phyloP scores from a whole-genome alignment of 2,888 invertebrate species.

The Coleophora flavipennella region DNA sequence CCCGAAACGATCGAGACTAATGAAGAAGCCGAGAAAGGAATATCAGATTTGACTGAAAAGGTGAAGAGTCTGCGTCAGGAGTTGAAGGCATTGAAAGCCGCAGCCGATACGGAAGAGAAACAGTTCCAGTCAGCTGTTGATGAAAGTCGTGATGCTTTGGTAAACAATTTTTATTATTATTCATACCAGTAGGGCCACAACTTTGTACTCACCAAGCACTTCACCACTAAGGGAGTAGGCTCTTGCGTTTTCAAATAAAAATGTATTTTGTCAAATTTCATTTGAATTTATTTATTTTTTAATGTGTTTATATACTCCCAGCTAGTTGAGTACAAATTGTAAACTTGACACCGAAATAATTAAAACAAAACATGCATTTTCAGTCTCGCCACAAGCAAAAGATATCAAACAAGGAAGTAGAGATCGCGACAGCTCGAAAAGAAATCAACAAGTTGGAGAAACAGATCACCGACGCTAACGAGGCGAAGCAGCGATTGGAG shows the following conservation, averaged over 20 bases:
- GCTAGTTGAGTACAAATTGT: too few species aligned
- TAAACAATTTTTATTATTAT: conserved; percentile 26
- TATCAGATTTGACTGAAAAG: conserved; percentile 35
- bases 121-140: conserved; percentile 49
- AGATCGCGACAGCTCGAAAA: conserved; percentile 67
- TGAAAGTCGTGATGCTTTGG: conserved; percentile 48
- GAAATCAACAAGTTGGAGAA: conserved; percentile 68
- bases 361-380: too few species aligned
- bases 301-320: too few species aligned
- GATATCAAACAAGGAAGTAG: conserved; percentile 73
- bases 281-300: too few species aligned
- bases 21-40: conserved; percentile 45
- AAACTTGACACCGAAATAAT: too few species aligned
- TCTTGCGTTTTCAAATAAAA: too few species aligned
- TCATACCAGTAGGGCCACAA: too few species aligned
- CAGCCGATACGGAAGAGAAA: conserved; percentile 51
- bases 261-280: too few species aligned
- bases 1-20: conserved; percentile 25
- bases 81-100: conserved; percentile 37
- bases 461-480: conserved; percentile 74
- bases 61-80: conserved; percentile 40
- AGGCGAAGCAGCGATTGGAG: conserved; percentile 70
- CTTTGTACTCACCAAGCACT: too few species aligned
- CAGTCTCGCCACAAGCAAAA: conserved; percentile 78
- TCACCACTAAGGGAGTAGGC: too few species aligned